Evolutionary conservation across 2,888 invertebrate species (phyloP), one percentile per base, ranked within the genome.

Genomic region (Sarcophaga caerulescens): DNA sequence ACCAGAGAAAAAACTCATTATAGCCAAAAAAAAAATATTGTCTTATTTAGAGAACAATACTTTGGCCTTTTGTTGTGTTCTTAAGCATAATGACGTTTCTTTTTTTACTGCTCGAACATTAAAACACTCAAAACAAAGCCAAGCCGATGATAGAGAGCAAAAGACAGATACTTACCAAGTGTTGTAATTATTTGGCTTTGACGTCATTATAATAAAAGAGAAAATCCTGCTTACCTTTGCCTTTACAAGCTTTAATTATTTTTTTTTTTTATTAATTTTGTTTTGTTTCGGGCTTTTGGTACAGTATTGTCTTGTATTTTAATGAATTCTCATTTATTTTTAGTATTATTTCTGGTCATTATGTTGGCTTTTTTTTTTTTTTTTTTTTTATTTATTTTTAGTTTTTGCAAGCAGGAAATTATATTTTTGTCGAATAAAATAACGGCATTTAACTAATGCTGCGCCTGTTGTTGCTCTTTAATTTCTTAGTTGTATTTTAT

Each of bases 361-460:
- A 21, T 60, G 60, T 10, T 60, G n/a, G 0, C 2, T 44, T 0
- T 59, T 45, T 57, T 62, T 59, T 8, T 0, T 8, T 44, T 0
- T 59, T 45, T 57, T 62, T 59, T 8, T 45, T 21, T 1, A 35
- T 35, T 35, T 35, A 35, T 44, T 70, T 17, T 35, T 52, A 8
- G 11, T 6, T 60, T 47, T 62, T 73, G 62, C 75, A 57, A 69
- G 35, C 69, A 78, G 81, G 85, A 85, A 85, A 79, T 81, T 78
- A 60, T 52, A 81, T 73, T 80, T 35, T 80, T 73, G 44, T 35
- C 68, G 47, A 66, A 62, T 60, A 71, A 79, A 79, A 63, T 75
- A 70, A 60, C 45, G 66, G 65, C 4, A 57, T 66, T 25, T 70
- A 5, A 23, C 12, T 23, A 25, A 47, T 63, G 63, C 5, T 23